Evolutionary conservation across 2,797 vertebrate species (phyloP).

Genomic region (Neoniphon sammara): DNA sequence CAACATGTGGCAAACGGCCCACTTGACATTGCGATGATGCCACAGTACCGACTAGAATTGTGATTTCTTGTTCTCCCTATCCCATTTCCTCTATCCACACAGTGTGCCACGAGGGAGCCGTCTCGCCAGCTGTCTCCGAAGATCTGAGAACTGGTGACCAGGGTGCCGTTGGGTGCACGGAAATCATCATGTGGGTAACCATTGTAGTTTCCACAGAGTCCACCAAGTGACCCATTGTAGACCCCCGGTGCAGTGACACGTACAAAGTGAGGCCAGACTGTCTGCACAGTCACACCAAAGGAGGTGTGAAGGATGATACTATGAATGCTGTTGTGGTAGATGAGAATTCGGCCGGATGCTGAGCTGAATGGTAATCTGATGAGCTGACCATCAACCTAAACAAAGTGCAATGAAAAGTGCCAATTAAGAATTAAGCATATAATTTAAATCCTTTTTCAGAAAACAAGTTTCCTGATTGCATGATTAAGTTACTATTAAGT

Average conservation of each 20-base stretch:
- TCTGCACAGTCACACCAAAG: conserved; percentile 75
- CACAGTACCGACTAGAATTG: conserved; percentile 59
- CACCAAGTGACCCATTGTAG: conserved; percentile 69
- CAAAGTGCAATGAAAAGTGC: not conserved
- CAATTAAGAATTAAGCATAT: not conserved
- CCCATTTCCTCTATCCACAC: conserved; percentile 27
- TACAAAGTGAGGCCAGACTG: conserved; percentile 72
- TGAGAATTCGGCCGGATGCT: conserved; percentile 27
- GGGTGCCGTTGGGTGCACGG: conserved; percentile 41
- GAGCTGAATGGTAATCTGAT: conserved; percentile 66
- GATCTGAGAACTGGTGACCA: conserved; percentile 31
- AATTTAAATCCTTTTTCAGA: too few relatives aligned
- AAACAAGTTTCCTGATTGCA: too few relatives aligned
- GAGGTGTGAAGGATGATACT: conserved; percentile 69
- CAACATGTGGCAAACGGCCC: conserved; percentile 76
- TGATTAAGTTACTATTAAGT: too few relatives aligned
- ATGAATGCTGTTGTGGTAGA: conserved; percentile 71
- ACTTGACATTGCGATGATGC: conserved; percentile 47
- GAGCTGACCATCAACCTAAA: conserved; percentile 72
- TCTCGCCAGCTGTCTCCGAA: conserved; percentile 77
- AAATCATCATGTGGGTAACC: conserved; percentile 69
- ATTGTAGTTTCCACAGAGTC: conserved; percentile 79
- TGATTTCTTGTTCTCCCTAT: conserved; percentile 13
- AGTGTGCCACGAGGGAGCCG: conserved; percentile 54
- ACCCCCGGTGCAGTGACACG: conserved; percentile 64